Conservation (phyloP, 2,113 vertebrate species). For the Poecilia latipinna region DNA sequence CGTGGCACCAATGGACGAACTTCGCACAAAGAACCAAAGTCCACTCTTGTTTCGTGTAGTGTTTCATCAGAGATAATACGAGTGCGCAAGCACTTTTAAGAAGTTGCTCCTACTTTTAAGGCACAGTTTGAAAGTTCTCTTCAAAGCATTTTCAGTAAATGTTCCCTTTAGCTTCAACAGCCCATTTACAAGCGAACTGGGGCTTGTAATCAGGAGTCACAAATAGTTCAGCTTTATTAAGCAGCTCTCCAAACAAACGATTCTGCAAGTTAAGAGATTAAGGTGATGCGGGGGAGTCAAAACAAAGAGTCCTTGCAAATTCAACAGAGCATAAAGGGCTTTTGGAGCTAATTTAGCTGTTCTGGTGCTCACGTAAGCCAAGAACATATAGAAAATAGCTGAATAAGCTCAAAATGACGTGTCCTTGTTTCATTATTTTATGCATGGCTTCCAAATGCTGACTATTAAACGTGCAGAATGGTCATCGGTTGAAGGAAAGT, state of each 20-base stretch:
- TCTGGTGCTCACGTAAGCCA: background rate
- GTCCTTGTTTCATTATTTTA: constrained; percentile 19
- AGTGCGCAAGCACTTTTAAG: constrained; percentile 16
- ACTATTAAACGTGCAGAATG: constrained; percentile 16
- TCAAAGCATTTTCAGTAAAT: constrained; percentile 27
- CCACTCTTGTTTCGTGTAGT: constrained; percentile 11
- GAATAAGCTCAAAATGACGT: constrained; percentile 4
- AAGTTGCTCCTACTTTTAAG: constrained; percentile 35
- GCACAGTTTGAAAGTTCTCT: constrained; percentile 33
- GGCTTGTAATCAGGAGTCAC: constrained; percentile 42
- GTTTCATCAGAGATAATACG: constrained; percentile 38
- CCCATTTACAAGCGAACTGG: constrained; percentile 22
- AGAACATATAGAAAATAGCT: constrained; percentile 8
- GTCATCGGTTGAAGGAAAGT: constrained; percentile 12
- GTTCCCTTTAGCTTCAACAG: constrained; percentile 27
- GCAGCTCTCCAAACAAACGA: constrained; percentile 23
- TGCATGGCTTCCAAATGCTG: constrained; percentile 14
- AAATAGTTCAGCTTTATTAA: constrained; percentile 36
- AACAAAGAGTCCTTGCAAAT: constrained; percentile 28
- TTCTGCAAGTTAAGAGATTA: constrained; percentile 19
- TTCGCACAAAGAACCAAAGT: constrained; percentile 44
- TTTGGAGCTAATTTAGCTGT: constrained; percentile 30
- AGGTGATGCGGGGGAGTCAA: background rate
- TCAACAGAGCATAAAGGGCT: constrained; percentile 27
- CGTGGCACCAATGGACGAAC: constrained; percentile 27